These are phyloP conservation scores for Lota lota DNA, from an alignment of 2,113 vertebrate genomes.

Conservation along the genomic window DNA sequence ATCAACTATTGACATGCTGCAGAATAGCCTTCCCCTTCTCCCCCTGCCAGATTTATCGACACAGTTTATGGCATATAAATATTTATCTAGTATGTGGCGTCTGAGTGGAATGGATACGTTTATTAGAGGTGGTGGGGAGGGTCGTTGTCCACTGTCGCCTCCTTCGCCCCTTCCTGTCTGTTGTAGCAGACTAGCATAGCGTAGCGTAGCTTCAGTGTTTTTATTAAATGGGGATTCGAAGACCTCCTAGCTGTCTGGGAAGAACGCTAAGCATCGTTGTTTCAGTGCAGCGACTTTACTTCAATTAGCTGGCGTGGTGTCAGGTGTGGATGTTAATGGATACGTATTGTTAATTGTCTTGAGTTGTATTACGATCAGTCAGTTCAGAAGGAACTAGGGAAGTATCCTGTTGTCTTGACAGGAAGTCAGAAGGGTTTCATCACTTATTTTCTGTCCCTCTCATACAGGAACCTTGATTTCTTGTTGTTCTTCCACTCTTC, in stretches of 20 bases:
- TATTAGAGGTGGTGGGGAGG: slow-evolving; percentile 28
- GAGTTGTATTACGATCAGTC: no score
- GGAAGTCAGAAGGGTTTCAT: no score
- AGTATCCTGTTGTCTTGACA: no score
- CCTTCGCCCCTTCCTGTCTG: slow-evolving; percentile 32
- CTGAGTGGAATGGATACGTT: slow-evolving; percentile 88
- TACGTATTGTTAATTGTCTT: no score
- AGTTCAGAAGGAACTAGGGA: no score
- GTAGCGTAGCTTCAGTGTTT: slow-evolving; percentile 67
- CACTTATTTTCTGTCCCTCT: slow-evolving; percentile 19
- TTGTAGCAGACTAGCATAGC: slow-evolving; percentile 54
- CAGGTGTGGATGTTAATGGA: no score
- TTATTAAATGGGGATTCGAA: slow-evolving; percentile 8
- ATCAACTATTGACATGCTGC: slow-evolving; percentile 95
- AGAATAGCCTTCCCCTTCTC: slow-evolving; percentile 82
- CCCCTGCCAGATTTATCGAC: slow-evolving; percentile 83
- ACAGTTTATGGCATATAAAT: slow-evolving; percentile 96
- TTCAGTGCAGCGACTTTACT: no score
- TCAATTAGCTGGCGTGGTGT: no score
- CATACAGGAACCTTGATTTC: background rate
- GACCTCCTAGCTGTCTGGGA: no score
- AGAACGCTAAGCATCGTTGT: no score
- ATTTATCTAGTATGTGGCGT: slow-evolving; percentile 94
- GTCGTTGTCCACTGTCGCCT: no score
- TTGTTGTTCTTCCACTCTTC: background rate